Conservation (phyloP, 2,113 vertebrate genomes). For the Neolamprologus sp. region DNA sequence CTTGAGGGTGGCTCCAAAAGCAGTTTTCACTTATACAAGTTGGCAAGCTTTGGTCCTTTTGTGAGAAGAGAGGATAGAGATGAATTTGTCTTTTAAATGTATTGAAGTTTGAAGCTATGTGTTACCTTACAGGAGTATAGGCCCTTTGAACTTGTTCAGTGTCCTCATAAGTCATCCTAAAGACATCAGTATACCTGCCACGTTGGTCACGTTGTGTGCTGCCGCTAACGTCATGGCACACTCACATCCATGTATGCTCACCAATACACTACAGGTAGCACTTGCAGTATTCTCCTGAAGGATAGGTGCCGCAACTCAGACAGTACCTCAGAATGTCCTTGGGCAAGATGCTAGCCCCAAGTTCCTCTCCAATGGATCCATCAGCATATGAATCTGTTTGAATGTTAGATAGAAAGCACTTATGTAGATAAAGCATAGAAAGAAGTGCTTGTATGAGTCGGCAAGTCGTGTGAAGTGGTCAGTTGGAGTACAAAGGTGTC, state of each 20-base stretch:
- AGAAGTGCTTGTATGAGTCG: not conserved
- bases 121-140: not conserved
- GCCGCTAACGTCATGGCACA: not conserved
- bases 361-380: not conserved
- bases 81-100: not conserved
- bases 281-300: not conserved
- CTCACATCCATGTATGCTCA: not conserved
- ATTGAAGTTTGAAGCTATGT: not conserved
- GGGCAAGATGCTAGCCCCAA: not conserved
- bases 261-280: not conserved
- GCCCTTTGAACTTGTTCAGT: not conserved
- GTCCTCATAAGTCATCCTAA: not conserved
- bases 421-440: not conserved
- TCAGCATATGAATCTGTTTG: not conserved
- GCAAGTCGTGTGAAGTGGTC: not conserved
- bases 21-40: not conserved
- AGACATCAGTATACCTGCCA: not conserved
- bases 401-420: not conserved
- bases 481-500: not conserved
- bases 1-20: not conserved
- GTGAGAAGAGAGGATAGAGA: not conserved
- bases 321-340: not conserved
- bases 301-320: not conserved
- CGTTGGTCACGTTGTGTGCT: not conserved
- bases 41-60: not conserved